These are phyloP conservation scores for Pogona vitticeps DNA, from an alignment of 2,113 vertebrate genomes.

Conservation along the genomic window DNA sequence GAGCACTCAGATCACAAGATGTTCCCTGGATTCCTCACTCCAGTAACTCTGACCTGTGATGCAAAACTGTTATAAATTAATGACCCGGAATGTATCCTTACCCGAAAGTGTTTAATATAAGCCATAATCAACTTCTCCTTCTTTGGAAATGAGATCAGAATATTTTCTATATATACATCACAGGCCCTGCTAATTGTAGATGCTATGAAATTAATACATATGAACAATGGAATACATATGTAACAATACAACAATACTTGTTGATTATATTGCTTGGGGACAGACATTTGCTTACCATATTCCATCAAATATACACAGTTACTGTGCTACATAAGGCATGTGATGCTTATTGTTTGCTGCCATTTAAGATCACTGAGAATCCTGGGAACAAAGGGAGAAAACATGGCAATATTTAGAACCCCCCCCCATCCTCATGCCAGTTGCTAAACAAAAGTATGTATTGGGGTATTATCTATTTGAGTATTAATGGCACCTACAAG, in stretches of 20 bases:
- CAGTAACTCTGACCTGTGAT: no score
- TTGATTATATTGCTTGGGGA: not conserved
- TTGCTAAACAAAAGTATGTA: not conserved
- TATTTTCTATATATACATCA: slow-evolving; percentile 5
- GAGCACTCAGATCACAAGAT: no score
- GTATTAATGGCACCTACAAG: slow-evolving; percentile 27
- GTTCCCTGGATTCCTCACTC: no score
- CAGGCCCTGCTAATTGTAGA: slow-evolving; percentile 16
- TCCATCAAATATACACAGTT: not conserved
- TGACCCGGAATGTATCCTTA: not conserved
- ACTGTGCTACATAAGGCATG: not conserved
- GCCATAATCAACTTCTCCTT: not conserved
- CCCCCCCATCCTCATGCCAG: slow-evolving; percentile 37
- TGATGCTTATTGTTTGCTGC: slow-evolving; percentile 16
- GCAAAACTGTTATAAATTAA: not conserved
- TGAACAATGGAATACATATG: not conserved
- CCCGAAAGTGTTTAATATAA: not conserved
- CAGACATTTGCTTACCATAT: slow-evolving; percentile 30
- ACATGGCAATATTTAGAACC: slow-evolving; percentile 43
- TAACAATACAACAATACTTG: not conserved
- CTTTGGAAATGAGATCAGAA: not conserved
- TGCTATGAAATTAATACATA: no score
- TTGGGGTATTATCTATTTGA: slow-evolving; percentile 31
- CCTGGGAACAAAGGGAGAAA: slow-evolving; percentile 57
- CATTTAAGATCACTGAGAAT: slow-evolving; percentile 50